Percentiles rank a stretch among this genome's conserved stretches.
Evolutionary conservation across 1,140 invertebrate species (phyloP).

Genomic region (Campoletis sonorensis): DNA sequence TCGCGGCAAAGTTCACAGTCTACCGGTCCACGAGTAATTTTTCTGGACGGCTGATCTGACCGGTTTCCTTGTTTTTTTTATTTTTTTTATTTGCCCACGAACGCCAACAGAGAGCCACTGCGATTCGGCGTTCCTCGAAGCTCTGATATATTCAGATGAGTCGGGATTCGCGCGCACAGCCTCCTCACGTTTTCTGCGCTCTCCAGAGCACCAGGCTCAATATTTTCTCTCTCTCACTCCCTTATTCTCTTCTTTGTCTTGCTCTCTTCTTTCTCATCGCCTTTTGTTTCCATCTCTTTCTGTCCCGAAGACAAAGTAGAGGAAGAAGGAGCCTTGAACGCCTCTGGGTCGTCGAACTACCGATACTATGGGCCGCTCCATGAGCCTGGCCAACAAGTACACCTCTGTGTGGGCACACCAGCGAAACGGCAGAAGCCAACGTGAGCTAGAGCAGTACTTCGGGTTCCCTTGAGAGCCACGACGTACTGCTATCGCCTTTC

Average conservation of each 20-base stretch:
- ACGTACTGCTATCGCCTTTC: conserved; percentile 26
- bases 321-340: conserved; percentile 51
- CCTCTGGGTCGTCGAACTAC: conserved; percentile 55
- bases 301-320: conserved; percentile 23
- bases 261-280: neutral
- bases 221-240: conserved; percentile 11
- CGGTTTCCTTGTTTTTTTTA: conserved; percentile 38
- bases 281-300: conserved; percentile 37
- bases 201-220: neutral
- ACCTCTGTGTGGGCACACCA: conserved; percentile 30
- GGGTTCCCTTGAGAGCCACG: conserved; percentile 33
- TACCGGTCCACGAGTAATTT: neutral
- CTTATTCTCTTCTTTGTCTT: conserved; percentile 1
- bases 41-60: conserved; percentile 29
- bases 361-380: conserved; percentile 33
- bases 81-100: too few relatives aligned
- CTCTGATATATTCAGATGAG: conserved; percentile 58
- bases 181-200: conserved; percentile 27
- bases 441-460: conserved; percentile 41
- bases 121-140: conserved; percentile 26
- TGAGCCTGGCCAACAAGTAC: neutral
- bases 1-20: conserved; percentile 32
- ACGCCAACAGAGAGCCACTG: neutral
- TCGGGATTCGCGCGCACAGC: conserved; percentile 37
- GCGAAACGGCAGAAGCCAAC: conserved; percentile 39